These are phyloP conservation scores for Fundulus diaphanus DNA, from an alignment of 2,797 vertebrate genomes.

Conservation along the genomic window DNA sequence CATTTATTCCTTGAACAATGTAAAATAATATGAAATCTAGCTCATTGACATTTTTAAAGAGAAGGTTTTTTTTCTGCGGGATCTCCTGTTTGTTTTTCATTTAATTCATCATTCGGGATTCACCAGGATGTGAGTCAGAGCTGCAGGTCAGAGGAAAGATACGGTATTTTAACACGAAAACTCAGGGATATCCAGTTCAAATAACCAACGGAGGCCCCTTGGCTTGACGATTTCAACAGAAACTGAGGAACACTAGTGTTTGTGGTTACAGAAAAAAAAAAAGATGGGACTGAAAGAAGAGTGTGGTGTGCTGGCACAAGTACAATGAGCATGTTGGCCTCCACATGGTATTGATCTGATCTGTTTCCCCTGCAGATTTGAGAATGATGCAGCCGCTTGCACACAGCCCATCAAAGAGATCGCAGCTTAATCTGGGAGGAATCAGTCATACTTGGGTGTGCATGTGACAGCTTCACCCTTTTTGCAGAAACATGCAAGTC, in stretches of 20 bases:
- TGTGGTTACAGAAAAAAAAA: background rate
- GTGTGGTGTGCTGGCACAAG: background rate
- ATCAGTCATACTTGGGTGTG: background rate
- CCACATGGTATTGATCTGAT: constrained; percentile 7
- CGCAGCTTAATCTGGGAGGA: background rate
- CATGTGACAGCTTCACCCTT: background rate
- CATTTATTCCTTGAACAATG: background rate
- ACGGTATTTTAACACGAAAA: background rate
- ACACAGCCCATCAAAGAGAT: background rate
- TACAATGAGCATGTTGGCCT: background rate
- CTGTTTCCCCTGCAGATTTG: background rate
- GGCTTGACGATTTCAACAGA: background rate
- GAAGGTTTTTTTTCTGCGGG: background rate
- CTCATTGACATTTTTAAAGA: background rate
- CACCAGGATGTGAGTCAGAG: background rate
- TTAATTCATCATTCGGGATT: background rate
- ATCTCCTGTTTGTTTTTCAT: background rate
- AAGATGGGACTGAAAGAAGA: background rate
- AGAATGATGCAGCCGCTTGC: background rate
- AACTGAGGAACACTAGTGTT: background rate
- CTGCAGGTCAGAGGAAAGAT: background rate
- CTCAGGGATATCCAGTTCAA: background rate
- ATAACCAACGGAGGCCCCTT: background rate
- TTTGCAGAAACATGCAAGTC: background rate
- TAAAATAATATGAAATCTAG: background rate